Conservation (phyloP, 2,888 invertebrate genomes). For the Himalopsyche tibetana region DNA sequence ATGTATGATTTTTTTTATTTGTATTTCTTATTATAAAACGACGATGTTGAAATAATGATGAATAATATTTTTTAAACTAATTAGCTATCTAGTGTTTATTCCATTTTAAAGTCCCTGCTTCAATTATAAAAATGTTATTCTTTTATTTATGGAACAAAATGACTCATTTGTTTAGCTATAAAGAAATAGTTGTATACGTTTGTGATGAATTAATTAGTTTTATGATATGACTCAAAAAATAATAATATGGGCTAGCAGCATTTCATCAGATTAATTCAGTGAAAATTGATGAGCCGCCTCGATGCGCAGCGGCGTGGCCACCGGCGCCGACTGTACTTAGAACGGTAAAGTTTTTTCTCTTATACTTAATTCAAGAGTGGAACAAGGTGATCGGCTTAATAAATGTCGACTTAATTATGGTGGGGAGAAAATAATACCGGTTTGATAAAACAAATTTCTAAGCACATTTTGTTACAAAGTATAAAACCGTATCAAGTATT, state of each 20-base stretch:
- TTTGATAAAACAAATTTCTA: not conserved
- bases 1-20: too few species aligned
- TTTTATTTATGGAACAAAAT: too few species aligned
- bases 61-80: too few species aligned
- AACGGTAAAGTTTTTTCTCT: conserved; percentile 62
- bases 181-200: too few species aligned
- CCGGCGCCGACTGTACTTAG: conserved; percentile 51
- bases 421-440: not conserved
- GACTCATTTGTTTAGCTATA: too few species aligned
- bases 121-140: too few species aligned
- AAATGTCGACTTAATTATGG: conserved; percentile 6
- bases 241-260: not conserved
- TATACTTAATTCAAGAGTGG: conserved; percentile 57
- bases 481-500: not conserved
- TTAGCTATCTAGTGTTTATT: too few species aligned
- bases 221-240: not conserved
- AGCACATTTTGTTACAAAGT: not conserved
- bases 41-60: too few species aligned
- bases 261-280: not conserved
- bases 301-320: not conserved
- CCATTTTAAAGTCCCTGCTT: too few species aligned
- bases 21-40: too few species aligned
- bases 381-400: conserved; percentile 60
- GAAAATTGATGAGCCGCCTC: conserved; percentile 22
- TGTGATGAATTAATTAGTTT: not conserved